phyloP scores from a whole-genome alignment of 2,797 vertebrate species.

The Mus spretus region DNA sequence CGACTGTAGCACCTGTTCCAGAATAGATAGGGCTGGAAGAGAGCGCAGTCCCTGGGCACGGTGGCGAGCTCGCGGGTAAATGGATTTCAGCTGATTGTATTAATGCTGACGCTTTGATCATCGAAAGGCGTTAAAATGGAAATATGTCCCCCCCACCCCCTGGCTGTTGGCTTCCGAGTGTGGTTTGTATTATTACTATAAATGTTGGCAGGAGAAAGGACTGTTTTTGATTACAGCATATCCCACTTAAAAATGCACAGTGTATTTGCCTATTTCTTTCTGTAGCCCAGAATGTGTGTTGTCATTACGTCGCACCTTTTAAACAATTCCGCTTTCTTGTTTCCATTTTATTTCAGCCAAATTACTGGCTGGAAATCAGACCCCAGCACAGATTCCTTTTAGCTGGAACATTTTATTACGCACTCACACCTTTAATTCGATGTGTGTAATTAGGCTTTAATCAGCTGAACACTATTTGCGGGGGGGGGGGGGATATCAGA shows the following conservation, averaged over 20 bases:
- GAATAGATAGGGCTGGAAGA: slow-evolving; percentile 96
- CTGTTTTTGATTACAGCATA: slow-evolving; percentile 81
- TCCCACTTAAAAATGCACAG: slow-evolving; percentile 77
- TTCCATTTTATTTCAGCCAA: slow-evolving; percentile 80
- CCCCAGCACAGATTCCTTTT: slow-evolving; percentile 77
- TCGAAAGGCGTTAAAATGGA: slow-evolving; percentile 98
- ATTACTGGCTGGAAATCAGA: slow-evolving; percentile 84
- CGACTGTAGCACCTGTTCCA: slow-evolving; percentile 99
- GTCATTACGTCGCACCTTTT: slow-evolving; percentile 68
- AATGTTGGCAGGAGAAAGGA: slow-evolving; percentile 82
- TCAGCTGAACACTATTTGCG: slow-evolving; percentile 86
- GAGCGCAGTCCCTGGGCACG: slow-evolving; percentile 92
- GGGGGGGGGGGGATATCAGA: slow-evolving; percentile 83
- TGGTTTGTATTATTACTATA: slow-evolving; percentile 84
- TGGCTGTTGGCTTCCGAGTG: slow-evolving; percentile 91
- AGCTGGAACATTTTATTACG: slow-evolving; percentile 76
- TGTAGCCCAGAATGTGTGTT: slow-evolving; percentile 78
- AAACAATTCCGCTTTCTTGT: slow-evolving; percentile 79
- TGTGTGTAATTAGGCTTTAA: slow-evolving; percentile 85
- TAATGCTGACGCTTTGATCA: slow-evolving; percentile 99
- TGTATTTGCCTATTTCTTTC: slow-evolving; percentile 56
- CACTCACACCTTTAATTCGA: slow-evolving; percentile 82
- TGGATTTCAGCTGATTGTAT: slow-evolving; percentile 99
- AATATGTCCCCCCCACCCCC: slow-evolving; percentile 92
- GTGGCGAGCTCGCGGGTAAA: slow-evolving; percentile 94